phyloP scores from a whole-genome alignment of 1,140 invertebrate species.

The Agraylea sexmaculata region DNA sequence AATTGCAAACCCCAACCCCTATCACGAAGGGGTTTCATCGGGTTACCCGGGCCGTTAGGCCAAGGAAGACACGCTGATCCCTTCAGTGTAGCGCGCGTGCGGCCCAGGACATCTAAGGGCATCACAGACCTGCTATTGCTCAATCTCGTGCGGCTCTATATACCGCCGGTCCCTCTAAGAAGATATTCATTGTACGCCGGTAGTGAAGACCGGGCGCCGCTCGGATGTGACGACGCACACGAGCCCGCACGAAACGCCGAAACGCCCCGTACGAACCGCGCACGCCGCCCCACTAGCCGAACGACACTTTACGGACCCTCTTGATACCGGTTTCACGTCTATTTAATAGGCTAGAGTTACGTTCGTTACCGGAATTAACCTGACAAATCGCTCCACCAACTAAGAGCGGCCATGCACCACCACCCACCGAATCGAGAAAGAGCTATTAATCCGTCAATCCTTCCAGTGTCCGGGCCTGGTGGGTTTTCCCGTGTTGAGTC shows the following conservation, averaged over 20 bases:
- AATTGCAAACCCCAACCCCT: slow-evolving; percentile 75
- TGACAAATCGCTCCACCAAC: slow-evolving; percentile 83
- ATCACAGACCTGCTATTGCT: slow-evolving; percentile 80
- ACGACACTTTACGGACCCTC: slow-evolving; percentile 24
- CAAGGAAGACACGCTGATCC: slow-evolving; percentile 57
- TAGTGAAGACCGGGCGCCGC: no score
- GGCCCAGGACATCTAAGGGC: slow-evolving; percentile 70
- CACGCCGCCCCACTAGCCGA: slow-evolving; percentile 25
- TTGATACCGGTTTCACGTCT: slow-evolving; percentile 36
- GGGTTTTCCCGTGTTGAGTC: slow-evolving; percentile 56
- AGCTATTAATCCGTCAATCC: slow-evolving; percentile 85
- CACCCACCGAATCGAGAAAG: slow-evolving; percentile 82
- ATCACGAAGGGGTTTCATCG: slow-evolving; percentile 66
- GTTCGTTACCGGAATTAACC: slow-evolving; percentile 83
- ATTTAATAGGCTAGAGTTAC: slow-evolving; percentile 64
- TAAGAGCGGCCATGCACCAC: slow-evolving; percentile 85
- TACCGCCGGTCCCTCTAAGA: slow-evolving; percentile 56
- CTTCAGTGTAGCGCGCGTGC: slow-evolving; percentile 75
- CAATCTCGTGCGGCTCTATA: slow-evolving; percentile 61
- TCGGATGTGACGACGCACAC: no score
- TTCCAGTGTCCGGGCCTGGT: slow-evolving; percentile 69
- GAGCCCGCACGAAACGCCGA: slow-evolving; percentile 19
- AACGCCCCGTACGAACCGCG: no score
- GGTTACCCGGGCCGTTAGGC: slow-evolving; percentile 63
- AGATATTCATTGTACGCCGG: slow-evolving; percentile 43